Percentiles rank a stretch among this genome's conserved stretches.
phyloP scores from a whole-genome alignment of 2,888 invertebrate species.

The Diaprepes abbreviatus region DNA sequence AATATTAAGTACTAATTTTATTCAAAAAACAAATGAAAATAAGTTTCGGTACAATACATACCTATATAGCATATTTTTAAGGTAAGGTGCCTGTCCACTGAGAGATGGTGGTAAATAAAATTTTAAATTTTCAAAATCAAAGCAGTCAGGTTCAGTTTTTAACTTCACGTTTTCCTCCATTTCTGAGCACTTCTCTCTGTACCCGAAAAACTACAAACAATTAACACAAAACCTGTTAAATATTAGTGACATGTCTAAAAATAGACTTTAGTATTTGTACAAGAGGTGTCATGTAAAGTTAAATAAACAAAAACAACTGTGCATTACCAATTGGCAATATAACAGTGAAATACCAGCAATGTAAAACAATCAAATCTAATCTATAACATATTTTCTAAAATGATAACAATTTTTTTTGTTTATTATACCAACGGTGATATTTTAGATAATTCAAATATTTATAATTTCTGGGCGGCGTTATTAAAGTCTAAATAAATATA shows the following conservation, averaged over 20 bases:
- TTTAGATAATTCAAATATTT: too few relatives aligned
- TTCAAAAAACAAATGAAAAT: too few relatives aligned
- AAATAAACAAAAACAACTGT: not conserved
- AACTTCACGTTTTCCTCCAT: conserved; percentile 22
- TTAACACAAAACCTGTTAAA: not conserved
- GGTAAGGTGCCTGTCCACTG: conserved; percentile 27
- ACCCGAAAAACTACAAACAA: not conserved
- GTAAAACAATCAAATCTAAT: not conserved
- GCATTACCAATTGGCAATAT: not conserved
- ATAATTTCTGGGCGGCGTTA: too few relatives aligned
- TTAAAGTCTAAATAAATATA: too few relatives aligned
- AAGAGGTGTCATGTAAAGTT: not conserved
- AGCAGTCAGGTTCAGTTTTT: not conserved
- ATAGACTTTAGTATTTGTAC: not conserved
- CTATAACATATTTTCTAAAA: not conserved
- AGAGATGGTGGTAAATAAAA: conserved; percentile 37
- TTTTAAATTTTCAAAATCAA: conserved; percentile 34
- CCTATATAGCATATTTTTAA: conserved; percentile 40
- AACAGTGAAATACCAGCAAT: not conserved
- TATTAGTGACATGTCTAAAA: not conserved
- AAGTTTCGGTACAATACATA: conserved; percentile 5
- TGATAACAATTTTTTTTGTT: not conserved
- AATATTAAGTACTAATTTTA: too few relatives aligned
- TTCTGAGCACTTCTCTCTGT: not conserved
- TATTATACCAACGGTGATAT: not conserved